A percentile compares a stretch with the other conserved stretches of the same genome.
These are phyloP conservation scores for Eupithecia insigniata DNA, from an alignment of 2,888 invertebrate species.

Conservation along the genomic window DNA sequence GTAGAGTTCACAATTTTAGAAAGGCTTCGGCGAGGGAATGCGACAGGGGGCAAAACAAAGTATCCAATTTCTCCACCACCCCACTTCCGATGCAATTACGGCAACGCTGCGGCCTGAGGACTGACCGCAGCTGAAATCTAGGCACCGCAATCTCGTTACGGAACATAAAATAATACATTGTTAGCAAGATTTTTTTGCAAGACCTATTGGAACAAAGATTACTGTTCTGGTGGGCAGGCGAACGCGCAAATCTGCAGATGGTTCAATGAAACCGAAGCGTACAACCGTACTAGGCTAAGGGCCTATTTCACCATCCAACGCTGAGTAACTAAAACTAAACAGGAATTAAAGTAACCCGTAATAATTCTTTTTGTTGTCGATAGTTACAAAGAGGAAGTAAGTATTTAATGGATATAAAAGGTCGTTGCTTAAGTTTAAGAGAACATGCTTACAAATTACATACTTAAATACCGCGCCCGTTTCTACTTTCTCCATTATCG, in stretches of 20 bases:
- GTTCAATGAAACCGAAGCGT: conserved; percentile 41
- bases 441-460: conserved; percentile 8
- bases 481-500: conserved; percentile 33
- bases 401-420: not conserved
- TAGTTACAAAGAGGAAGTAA: conserved; percentile 1
- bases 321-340: not conserved
- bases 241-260: conserved; percentile 49
- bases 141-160: conserved; percentile 76
- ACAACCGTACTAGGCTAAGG: conserved; percentile 16
- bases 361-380: not conserved
- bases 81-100: conserved; percentile 81
- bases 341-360: not conserved
- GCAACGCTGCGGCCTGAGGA: conserved; percentile 68
- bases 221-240: conserved; percentile 52
- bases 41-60: conserved; percentile 68
- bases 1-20: conserved; percentile 62
- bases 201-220: conserved; percentile 68
- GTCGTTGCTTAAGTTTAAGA: not conserved
- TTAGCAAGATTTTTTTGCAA: conserved; percentile 72
- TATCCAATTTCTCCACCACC: conserved; percentile 79
- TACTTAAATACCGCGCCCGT: conserved; percentile 19
- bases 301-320: not conserved
- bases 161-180: conserved; percentile 74
- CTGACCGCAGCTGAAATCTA: conserved; percentile 77
- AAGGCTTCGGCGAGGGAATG: conserved; percentile 69